These are phyloP conservation scores for Scophthalmus maximus DNA, from an alignment of 2,113 vertebrate genomes.

Conservation along the genomic window DNA sequence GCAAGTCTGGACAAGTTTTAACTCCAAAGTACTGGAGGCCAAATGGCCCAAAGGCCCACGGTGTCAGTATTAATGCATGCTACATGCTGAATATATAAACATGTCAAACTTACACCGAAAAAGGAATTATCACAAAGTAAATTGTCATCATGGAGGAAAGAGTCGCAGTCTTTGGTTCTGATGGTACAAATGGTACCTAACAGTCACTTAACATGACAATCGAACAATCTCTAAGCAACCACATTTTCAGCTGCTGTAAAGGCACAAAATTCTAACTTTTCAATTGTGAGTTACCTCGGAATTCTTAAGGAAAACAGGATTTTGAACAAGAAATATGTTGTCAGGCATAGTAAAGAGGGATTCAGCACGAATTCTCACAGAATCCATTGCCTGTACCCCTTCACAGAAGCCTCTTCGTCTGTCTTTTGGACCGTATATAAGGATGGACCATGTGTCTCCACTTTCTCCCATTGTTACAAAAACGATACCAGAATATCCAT, in stretches of 20 bases:
- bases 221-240: background rate
- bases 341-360: background rate
- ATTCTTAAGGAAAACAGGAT: background rate
- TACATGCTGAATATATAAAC: background rate
- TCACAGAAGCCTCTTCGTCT: constrained; percentile 6
- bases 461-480: no score
- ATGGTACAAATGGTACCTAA: background rate
- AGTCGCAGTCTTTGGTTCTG: background rate
- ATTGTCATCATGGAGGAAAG: background rate
- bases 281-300: background rate
- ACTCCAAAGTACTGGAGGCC: no score
- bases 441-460: no score
- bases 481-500: no score
- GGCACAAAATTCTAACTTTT: background rate
- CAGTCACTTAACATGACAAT: background rate
- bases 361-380: background rate
- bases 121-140: background rate
- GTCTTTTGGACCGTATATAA: no score
- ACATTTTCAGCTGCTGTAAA: background rate
- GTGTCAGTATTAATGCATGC: no score
- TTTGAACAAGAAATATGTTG: background rate
- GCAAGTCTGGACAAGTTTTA: no score
- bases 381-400: background rate
- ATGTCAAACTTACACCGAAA: background rate
- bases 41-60: no score